phyloP scores from a whole-genome alignment of 1,140 invertebrate genomes.

The Drosophila parvula region DNA sequence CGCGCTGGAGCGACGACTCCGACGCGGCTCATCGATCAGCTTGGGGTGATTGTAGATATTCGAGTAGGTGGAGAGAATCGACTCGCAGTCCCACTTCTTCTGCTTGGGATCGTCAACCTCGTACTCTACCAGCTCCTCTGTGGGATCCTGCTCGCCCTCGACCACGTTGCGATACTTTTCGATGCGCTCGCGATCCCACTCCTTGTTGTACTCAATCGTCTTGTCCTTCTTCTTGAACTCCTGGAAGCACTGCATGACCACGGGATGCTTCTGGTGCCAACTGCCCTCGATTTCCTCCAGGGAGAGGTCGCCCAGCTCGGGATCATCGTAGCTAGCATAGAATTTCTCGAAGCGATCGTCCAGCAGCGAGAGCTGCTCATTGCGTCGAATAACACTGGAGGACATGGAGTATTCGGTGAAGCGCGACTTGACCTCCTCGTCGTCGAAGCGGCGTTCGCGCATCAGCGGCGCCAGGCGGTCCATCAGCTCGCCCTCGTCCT shows the following conservation, averaged over 20 bases:
- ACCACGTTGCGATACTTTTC: constrained; percentile 85
- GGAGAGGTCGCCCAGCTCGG: constrained; percentile 94
- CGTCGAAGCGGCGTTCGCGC: constrained; percentile 85
- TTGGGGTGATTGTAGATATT: constrained; percentile 96
- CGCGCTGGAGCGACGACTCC: constrained; percentile 84
- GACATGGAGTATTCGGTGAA: constrained; percentile 98
- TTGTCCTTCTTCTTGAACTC: constrained; percentile 87
- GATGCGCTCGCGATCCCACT: constrained; percentile 88
- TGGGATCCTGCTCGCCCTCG: constrained; percentile 85
- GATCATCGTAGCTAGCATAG: constrained; percentile 94
- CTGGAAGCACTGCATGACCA: constrained; percentile 87
- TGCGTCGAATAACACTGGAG: constrained; percentile 94
- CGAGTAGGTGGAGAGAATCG: constrained; percentile 95
- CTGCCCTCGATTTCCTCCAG: constrained; percentile 95
- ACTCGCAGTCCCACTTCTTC: constrained; percentile 96
- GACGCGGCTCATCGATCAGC: constrained; percentile 91
- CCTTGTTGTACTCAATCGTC: constrained; percentile 86
- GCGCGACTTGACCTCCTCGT: constrained; percentile 93
- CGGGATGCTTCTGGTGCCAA: constrained; percentile 88
- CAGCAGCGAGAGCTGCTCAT: constrained; percentile 91
- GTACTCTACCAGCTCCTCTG: constrained; percentile 86
- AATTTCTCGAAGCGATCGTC: constrained; percentile 97
- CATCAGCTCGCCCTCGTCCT: constrained; percentile 85
- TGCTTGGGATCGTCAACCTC: constrained; percentile 86
- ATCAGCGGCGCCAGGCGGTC: constrained; percentile 86